phyloP scores from a whole-genome alignment of 2,888 invertebrate species.

The Thysanoteuthis rhombus region DNA sequence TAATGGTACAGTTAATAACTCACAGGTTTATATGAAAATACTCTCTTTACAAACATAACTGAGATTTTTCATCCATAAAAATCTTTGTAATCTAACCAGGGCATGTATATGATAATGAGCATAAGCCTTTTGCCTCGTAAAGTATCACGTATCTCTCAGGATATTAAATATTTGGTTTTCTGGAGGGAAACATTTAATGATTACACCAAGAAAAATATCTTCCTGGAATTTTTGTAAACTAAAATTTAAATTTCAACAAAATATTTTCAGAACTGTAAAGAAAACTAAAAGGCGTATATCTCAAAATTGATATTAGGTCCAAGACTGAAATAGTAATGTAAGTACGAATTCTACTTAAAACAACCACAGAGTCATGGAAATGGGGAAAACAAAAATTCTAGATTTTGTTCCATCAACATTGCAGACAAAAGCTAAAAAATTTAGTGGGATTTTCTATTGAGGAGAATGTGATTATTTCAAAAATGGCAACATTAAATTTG shows the following conservation, averaged over 20 bases:
- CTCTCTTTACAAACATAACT: neutral
- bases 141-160: neutral
- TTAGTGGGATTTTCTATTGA: too few species aligned
- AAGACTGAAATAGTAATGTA: neutral
- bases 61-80: neutral
- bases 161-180: too few species aligned
- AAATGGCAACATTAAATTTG: neutral
- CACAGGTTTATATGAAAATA: neutral
- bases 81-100: neutral
- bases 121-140: neutral
- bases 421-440: too few species aligned
- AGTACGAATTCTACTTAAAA: neutral
- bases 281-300: neutral
- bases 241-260: neutral
- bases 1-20: neutral
- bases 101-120: neutral
- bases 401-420: neutral
- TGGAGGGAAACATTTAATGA: too few species aligned
- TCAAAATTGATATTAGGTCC: neutral
- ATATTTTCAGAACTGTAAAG: neutral
- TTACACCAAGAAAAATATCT: neutral
- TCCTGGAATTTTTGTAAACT: neutral
- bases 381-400: neutral
- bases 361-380: neutral
- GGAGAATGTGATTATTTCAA: too few species aligned